phyloP scores from a whole-genome alignment of 2,797 vertebrate genomes.

The Coendou prehensilis region DNA sequence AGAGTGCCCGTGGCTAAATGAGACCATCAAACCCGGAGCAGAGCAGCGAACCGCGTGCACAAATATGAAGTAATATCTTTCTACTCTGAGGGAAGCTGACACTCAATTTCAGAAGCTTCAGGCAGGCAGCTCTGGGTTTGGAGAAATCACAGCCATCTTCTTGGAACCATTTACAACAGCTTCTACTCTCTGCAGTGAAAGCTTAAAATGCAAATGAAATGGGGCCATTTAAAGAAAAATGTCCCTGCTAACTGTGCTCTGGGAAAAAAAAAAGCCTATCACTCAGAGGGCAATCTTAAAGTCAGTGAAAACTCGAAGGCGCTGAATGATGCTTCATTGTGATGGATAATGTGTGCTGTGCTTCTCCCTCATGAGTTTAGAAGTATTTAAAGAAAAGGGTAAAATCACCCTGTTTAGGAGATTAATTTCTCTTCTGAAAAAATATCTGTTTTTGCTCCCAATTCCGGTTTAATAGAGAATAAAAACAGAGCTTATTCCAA shows the following conservation, averaged over 20 bases:
- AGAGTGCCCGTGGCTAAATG: conserved; percentile 86
- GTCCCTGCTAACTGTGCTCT: conserved; percentile 78
- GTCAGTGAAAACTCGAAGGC: conserved; percentile 69
- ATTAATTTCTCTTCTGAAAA: conserved; percentile 78
- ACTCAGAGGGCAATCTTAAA: conserved; percentile 81
- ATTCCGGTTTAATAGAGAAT: conserved; percentile 65
- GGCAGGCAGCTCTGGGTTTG: conserved; percentile 82
- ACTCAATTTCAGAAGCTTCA: conserved; percentile 86
- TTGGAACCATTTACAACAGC: conserved; percentile 81
- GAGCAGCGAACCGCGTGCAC: conserved; percentile 80
- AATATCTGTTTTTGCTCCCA: conserved; percentile 68
- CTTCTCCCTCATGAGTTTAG: conserved; percentile 70
- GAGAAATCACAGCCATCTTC: conserved; percentile 86
- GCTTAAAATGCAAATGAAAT: conserved; percentile 87
- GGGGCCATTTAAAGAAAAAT: conserved; percentile 83
- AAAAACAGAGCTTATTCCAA: conserved; percentile 66
- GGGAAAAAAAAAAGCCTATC: conserved; percentile 66
- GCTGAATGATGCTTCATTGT: conserved; percentile 62
- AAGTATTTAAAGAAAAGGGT: conserved; percentile 84
- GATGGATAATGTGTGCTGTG: conserved; percentile 68
- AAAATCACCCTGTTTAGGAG: conserved; percentile 81
- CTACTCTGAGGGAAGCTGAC: conserved; percentile 85
- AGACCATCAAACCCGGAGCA: conserved; percentile 80
- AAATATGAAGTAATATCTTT: conserved; percentile 88
- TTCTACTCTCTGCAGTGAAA: conserved; percentile 79